Evolutionary conservation across 1,140 invertebrate species (phyloP).

Genomic region (Argopecten irradians): DNA sequence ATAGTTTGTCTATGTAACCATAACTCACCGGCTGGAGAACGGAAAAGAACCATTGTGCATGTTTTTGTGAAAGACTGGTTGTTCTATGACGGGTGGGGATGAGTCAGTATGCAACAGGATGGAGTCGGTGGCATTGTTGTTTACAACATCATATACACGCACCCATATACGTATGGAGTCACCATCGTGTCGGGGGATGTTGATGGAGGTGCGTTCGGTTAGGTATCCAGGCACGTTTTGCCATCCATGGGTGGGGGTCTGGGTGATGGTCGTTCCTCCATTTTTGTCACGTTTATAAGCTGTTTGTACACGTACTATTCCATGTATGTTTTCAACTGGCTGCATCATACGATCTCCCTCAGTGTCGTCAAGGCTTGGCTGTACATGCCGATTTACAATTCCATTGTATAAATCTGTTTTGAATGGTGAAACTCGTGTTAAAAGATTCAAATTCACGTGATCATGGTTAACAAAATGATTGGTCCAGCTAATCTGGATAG

Average conservation of each 20-base stretch:
- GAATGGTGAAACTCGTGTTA: background rate
- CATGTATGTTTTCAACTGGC: constrained; percentile 35
- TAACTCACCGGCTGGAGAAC: background rate
- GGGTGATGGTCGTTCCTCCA: background rate
- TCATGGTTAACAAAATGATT: background rate
- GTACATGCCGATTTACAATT: background rate
- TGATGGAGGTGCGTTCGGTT: constrained; percentile 9
- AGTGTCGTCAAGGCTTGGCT: constrained; percentile 24
- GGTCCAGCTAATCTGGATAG: background rate
- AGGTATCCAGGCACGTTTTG: background rate
- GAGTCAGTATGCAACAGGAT: constrained; percentile 34
- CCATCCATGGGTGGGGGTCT: constrained; percentile 15
- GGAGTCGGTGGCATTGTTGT: constrained; percentile 9
- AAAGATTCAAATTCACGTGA: background rate
- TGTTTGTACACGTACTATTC: constrained; percentile 38
- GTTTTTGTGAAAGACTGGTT: background rate
- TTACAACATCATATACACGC: constrained; percentile 34
- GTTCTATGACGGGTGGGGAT: background rate
- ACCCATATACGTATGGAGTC: constrained; percentile 41
- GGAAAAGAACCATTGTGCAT: background rate
- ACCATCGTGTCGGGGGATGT: constrained; percentile 30
- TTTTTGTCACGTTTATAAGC: background rate
- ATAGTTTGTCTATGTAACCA: no score
- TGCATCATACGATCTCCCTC: constrained; percentile 15
- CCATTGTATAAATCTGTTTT: background rate